These are phyloP conservation scores for Scomber scombrus DNA, from an alignment of 2,113 vertebrate species.

Conservation along the genomic window DNA sequence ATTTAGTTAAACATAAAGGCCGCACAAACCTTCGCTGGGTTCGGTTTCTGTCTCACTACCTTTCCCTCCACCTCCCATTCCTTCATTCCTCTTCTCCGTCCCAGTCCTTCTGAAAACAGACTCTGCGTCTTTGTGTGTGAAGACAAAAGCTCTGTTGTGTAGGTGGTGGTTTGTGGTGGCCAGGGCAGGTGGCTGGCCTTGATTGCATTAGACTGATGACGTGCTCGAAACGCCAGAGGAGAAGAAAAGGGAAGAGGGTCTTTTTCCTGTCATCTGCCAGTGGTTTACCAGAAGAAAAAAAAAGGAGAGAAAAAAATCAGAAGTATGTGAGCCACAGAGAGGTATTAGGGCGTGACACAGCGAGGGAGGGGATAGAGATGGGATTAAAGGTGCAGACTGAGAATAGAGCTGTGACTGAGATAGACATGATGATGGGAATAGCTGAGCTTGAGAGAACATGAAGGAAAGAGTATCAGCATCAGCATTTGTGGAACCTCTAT, in stretches of 20 bases:
- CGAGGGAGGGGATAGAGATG: conserved; percentile 13
- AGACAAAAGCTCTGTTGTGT: conserved; percentile 61
- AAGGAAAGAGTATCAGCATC: not conserved
- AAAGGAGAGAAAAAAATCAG: not conserved
- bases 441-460: not conserved
- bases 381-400: conserved; percentile 30
- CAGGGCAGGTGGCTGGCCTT: conserved; percentile 52
- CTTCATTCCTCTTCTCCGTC: conserved; percentile 10
- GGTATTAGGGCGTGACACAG: not conserved
- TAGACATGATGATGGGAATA: not conserved
- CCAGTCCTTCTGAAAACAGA: conserved; percentile 35
- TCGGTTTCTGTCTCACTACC: not conserved
- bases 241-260: conserved; percentile 15
- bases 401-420: conserved; percentile 16
- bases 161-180: conserved; percentile 42
- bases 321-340: conserved; percentile 9
- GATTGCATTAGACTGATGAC: conserved; percentile 68
- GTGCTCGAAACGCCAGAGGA: conserved; percentile 17
- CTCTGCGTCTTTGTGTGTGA: conserved; percentile 46
- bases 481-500: conserved; percentile 23
- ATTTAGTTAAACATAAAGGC: conserved; percentile 9
- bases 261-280: conserved; percentile 40
- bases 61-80: conserved; percentile 12
- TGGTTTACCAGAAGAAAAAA: conserved; percentile 24
- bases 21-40: not conserved